phyloP scores from a whole-genome alignment of 2,888 invertebrate species.

The Morpho helenor region DNA sequence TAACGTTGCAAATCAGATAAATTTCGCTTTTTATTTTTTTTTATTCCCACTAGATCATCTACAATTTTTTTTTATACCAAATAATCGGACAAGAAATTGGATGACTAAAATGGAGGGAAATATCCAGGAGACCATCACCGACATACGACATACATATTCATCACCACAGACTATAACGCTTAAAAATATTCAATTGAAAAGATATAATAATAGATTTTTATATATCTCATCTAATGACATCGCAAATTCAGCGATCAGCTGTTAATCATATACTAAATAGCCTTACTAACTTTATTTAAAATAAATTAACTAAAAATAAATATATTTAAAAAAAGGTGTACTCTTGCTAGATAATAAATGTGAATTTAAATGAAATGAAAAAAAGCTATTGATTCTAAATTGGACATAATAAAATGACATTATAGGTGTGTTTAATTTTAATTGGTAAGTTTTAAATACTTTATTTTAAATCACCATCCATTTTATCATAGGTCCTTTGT shows the following conservation, averaged over 20 bases:
- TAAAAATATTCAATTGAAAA: too few relatives aligned
- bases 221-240: conserved; percentile 42
- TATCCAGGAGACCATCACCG: too few relatives aligned
- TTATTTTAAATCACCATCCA: conserved; percentile 6
- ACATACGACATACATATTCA: too few relatives aligned
- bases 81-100: too few relatives aligned
- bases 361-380: conserved; percentile 59
- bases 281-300: conserved; percentile 72
- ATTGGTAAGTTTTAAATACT: conserved; percentile 26
- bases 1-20: too few relatives aligned
- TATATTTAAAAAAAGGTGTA: conserved; percentile 54
- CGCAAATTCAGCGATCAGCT: conserved; percentile 43
- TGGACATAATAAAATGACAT: conserved; percentile 73
- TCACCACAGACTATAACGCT: too few relatives aligned
- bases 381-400: conserved; percentile 78
- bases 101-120: too few relatives aligned
- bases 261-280: conserved; percentile 66
- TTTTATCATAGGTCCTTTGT: not conserved
- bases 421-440: conserved; percentile 56
- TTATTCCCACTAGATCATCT: too few relatives aligned
- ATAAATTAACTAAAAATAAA: conserved; percentile 46
- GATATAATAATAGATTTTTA: conserved; percentile 6
- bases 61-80: too few relatives aligned
- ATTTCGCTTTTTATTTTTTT: conserved; percentile 11
- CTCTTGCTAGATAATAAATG: conserved; percentile 65